Evolutionary conservation across 2,113 vertebrate species (phyloP), one percentile per base, ranked within the genome.

Genomic region (Propithecus coquereli): DNA sequence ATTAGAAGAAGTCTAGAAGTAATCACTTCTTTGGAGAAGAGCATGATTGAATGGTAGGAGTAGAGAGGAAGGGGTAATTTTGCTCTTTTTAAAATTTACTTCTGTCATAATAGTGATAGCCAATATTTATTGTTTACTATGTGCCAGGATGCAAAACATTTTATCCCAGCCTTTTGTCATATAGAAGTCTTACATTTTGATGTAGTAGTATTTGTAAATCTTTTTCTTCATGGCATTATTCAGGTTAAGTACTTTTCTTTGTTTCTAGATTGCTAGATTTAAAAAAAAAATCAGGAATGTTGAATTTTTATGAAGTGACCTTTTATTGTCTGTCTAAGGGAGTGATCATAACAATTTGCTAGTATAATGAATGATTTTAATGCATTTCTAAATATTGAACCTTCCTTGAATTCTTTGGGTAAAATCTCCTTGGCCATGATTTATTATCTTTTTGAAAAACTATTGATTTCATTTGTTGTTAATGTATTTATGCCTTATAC

Each of bases 361-460:
- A 76, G 16, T 76, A 81, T 32, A 66, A 30, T 71, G 47, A 59
- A 81, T 74, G 65, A 74, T 71, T 91, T 79, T 87, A 81, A 57
- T 91, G 65, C 68, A 82, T 76, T 96, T 94, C 50, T 92, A 82
- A 43, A 11, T 68, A 47, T n/a, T 68, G 66, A 68, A 50, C 2
- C 17, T 81, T 82, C 34, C 45, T 90, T 94, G 54, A 93, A 47
- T 86, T 96, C 80, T 86, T 87, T 50, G 32, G 40, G 18, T 76
- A 94, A 87, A 87, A 80, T 82, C 27, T 59, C 40, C 45, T 86
- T 76, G 27, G 74, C 45, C 8, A 59, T 50, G 37, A 66, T 74
- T 86, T 94, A 40, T 66, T 88, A 77, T 70, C 73, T 43, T 86
- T 86, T 96, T 30, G 37, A 88, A 80, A 79, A 90, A 61, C 45